A percentile compares a stretch with the other conserved stretches of the same genome.
phyloP scores from a whole-genome alignment of 2,888 invertebrate species.

The Meganola albula region DNA sequence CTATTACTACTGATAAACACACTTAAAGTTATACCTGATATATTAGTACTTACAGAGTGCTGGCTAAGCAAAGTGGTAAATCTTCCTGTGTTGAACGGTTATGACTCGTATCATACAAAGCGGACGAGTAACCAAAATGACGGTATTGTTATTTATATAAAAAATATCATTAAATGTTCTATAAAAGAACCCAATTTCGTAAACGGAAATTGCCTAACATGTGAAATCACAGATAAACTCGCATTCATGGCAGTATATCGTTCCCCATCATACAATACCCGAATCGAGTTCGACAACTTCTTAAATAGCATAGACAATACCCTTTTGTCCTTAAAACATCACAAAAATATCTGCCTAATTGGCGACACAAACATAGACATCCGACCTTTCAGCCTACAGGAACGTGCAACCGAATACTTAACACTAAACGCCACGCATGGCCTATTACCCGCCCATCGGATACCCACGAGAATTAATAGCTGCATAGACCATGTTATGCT shows the following conservation, averaged over 20 bases:
- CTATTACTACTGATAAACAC: neutral
- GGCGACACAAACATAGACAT: slow-evolving; percentile 3
- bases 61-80: neutral
- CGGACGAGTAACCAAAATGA: neutral
- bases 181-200: neutral
- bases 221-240: neutral
- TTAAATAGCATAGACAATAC: neutral
- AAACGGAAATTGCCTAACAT: neutral
- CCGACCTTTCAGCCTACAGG: neutral
- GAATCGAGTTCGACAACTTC: neutral
- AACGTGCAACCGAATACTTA: neutral
- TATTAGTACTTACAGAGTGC: neutral
- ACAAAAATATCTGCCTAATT: neutral
- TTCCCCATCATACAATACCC: neutral
- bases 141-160: neutral
- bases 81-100: neutral
- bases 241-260: neutral
- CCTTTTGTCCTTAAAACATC: neutral
- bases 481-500: neutral
- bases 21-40: neutral
- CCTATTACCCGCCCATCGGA: neutral
- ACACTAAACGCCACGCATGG: neutral
- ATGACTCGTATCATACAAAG: neutral
- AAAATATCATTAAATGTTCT: neutral
- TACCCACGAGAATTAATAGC: neutral